Percentiles rank a stretch among this genome's conserved stretches.
Evolutionary conservation across 2,113 vertebrate genomes (phyloP).

Genomic region (Phylloscopus whistleri): DNA sequence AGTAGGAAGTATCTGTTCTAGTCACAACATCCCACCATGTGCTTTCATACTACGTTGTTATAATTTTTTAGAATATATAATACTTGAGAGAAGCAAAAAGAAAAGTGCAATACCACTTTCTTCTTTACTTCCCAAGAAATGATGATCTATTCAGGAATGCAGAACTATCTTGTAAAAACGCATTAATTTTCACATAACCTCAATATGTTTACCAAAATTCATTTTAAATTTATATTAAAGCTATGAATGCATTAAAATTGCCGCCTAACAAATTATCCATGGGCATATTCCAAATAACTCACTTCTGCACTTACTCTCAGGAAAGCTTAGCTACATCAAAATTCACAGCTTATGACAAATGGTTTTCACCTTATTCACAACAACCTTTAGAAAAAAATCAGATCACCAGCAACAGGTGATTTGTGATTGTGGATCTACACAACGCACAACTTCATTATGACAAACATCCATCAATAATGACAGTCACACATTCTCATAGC

Average conservation of each 20-base stretch:
- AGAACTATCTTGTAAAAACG: slow-evolving; percentile 42
- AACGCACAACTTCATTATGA: neutral
- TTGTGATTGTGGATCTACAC: neutral
- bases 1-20: neutral
- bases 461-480: neutral
- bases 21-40: neutral
- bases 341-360: slow-evolving; percentile 14
- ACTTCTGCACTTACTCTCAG: neutral
- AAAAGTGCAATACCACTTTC: neutral
- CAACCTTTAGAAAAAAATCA: neutral
- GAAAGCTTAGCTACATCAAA: neutral
- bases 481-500: neutral
- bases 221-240: slow-evolving; percentile 39
- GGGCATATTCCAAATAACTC: slow-evolving; percentile 1
- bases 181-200: slow-evolving; percentile 37
- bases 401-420: neutral
- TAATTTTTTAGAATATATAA: neutral
- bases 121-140: neutral
- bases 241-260: slow-evolving; percentile 24
- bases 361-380: neutral
- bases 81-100: neutral
- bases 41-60: neutral
- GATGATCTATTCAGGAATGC: neutral
- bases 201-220: slow-evolving; percentile 46
- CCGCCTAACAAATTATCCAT: slow-evolving; percentile 49